A percentile compares a stretch with the other conserved stretches of the same genome.
Conservation (phyloP, 2,888 invertebrate species). For the Tanytarsus gracilentus region DNA sequence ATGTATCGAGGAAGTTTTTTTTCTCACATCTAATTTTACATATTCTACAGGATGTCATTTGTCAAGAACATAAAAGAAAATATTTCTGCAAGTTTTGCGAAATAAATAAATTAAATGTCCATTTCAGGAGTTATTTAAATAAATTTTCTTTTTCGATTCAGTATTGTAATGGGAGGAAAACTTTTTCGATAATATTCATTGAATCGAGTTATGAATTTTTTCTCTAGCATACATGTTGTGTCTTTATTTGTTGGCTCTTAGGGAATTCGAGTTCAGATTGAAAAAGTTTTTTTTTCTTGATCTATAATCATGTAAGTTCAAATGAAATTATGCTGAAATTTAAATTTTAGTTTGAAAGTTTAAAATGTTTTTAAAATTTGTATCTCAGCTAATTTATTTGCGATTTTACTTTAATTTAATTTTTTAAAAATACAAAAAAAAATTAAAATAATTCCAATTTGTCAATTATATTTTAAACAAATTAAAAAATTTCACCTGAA, state of each 20-base stretch:
- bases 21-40: too few relatives aligned
- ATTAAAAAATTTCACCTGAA: too few relatives aligned
- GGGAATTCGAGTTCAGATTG: not conserved
- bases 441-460: too few relatives aligned
- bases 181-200: not conserved
- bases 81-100: too few relatives aligned
- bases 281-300: not conserved
- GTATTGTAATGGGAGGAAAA: not conserved
- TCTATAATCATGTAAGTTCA: not conserved
- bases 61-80: not conserved
- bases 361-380: not conserved
- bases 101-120: constrained; percentile 21
- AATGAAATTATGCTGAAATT: not conserved
- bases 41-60: too few relatives aligned
- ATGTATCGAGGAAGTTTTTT: too few relatives aligned
- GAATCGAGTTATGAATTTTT: too few relatives aligned
- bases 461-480: too few relatives aligned
- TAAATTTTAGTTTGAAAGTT: not conserved
- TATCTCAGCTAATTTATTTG: not conserved
- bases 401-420: not conserved
- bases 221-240: too few relatives aligned
- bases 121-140: constrained; percentile 2
- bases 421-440: not conserved
- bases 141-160: not conserved
- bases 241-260: too few relatives aligned